phyloP scores from a whole-genome alignment of 2,888 invertebrate species.

The Athrips mouffetella region DNA sequence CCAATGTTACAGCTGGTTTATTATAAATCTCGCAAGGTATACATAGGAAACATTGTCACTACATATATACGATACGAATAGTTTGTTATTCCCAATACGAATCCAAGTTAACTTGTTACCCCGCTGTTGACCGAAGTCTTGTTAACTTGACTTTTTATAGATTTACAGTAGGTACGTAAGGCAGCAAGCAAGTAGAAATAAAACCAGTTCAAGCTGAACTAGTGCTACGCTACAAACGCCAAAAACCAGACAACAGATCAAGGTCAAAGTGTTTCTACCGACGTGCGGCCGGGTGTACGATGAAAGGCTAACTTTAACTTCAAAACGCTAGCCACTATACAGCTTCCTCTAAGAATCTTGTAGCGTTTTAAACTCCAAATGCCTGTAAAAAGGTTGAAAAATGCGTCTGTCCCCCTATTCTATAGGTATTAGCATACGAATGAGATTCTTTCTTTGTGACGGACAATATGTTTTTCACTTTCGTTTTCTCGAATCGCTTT shows the following conservation, averaged over 20 bases:
- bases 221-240: too few species aligned
- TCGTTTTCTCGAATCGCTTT: slow-evolving; percentile 33
- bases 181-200: too few species aligned
- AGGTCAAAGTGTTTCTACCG: too few species aligned
- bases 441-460: slow-evolving; percentile 37
- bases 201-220: too few species aligned
- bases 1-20: slow-evolving; percentile 16
- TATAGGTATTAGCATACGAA: slow-evolving; percentile 50
- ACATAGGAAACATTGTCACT: neutral
- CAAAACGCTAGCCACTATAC: neutral
- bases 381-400: slow-evolving; percentile 40
- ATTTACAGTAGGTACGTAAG: too few species aligned
- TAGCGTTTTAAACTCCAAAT: slow-evolving; percentile 33
- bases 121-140: too few species aligned
- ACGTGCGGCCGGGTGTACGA: too few species aligned
- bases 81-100: too few species aligned
- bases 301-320: neutral
- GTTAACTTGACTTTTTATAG: too few species aligned
- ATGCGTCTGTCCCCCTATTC: slow-evolving; percentile 39
- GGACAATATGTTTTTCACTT: slow-evolving; percentile 47
- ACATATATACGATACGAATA: neutral
- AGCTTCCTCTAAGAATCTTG: slow-evolving; percentile 9
- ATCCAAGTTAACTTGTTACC: too few species aligned
- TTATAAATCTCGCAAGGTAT: slow-evolving; percentile 18
- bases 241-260: too few species aligned